Conservation (phyloP, 2,888 invertebrate genomes). For the Andrena fulva region DNA sequence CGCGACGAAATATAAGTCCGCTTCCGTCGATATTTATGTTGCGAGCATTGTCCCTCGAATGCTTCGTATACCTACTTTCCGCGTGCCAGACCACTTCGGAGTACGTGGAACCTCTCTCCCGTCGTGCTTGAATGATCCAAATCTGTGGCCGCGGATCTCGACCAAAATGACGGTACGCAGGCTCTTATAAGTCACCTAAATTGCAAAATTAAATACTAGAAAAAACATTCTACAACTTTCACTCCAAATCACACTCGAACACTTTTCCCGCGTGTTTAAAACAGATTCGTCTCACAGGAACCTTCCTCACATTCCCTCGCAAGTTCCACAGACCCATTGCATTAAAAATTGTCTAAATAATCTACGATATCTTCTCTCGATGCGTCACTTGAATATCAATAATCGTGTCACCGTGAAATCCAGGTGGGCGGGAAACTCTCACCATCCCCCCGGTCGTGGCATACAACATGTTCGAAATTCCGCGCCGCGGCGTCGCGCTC, state of each 20-base stretch:
- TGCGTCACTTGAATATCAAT: not conserved
- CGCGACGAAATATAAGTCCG: conserved; percentile 21
- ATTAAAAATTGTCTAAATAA: not conserved
- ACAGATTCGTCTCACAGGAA: not conserved
- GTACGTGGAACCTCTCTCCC: conserved; percentile 17
- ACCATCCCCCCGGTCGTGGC: not conserved
- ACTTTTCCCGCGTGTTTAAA: not conserved
- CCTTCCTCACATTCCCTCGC: not conserved
- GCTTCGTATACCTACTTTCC: conserved; percentile 40
- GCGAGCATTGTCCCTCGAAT: conserved; percentile 26
- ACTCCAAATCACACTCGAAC: not conserved
- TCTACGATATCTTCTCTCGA: not conserved
- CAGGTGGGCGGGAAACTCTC: conserved; percentile 15
- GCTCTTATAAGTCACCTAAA: no score
- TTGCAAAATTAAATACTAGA: no score
- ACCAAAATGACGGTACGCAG: conserved; percentile 36
- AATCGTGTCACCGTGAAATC: conserved; percentile 16
- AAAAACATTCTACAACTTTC: not conserved
- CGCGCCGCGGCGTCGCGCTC: conserved; percentile 46
- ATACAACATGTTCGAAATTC: conserved; percentile 51
- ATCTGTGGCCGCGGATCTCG: conserved; percentile 32
- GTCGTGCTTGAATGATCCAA: conserved; percentile 47
- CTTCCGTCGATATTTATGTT: conserved; percentile 32
- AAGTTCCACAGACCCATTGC: not conserved
- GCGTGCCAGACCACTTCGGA: conserved; percentile 23